Conservation (phyloP, 2,797 vertebrate genomes). For the Spinus olivaceus region DNA sequence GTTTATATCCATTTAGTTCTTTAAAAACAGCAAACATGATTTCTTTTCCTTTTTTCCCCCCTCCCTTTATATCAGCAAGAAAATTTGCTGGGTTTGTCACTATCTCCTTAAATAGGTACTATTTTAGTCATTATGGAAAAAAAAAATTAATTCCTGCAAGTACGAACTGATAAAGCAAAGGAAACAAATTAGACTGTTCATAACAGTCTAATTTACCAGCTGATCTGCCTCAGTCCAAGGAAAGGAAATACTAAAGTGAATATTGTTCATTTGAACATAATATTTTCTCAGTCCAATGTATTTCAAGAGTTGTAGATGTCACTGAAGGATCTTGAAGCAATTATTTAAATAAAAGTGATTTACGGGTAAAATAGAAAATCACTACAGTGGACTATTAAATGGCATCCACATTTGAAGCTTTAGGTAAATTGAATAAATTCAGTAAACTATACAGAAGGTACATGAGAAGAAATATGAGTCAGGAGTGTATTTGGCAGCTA, state of each 20-base stretch:
- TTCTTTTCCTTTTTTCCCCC: background rate
- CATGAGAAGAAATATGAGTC: background rate
- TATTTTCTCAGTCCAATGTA: background rate
- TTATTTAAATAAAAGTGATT: background rate
- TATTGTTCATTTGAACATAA: background rate
- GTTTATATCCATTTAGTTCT: conserved; percentile 5
- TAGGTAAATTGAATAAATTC: background rate
- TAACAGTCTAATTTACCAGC: background rate
- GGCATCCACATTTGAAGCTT: background rate
- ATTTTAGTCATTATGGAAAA: background rate
- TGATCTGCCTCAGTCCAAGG: background rate
- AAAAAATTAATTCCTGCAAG: background rate
- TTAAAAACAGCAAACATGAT: background rate
- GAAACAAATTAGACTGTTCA: background rate
- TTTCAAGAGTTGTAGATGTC: background rate
- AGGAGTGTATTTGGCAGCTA: background rate
- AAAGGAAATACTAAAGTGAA: background rate
- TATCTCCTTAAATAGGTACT: background rate
- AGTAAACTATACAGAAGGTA: background rate
- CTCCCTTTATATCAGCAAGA: background rate
- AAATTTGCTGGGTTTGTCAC: background rate
- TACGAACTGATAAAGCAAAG: background rate
- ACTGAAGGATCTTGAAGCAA: background rate
- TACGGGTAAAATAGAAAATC: background rate
- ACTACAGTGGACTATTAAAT: background rate